Evolutionary conservation across 2,113 vertebrate genomes (phyloP), one percentile per base, ranked within the genome.

Genomic region (Prietella phreatophila): DNA sequence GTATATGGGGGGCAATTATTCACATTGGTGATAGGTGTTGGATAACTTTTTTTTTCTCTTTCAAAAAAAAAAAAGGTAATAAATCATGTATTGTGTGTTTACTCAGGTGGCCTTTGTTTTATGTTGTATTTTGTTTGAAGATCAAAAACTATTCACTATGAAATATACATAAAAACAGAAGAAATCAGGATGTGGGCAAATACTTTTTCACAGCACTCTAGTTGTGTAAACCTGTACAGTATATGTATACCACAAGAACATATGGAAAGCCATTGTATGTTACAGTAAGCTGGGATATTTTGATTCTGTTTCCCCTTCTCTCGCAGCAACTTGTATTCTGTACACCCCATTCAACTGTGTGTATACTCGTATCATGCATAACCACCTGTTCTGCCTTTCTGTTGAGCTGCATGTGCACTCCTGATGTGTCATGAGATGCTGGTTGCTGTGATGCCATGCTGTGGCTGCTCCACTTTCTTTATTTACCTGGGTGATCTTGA

Each of bases 401-500:
- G 22, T 22, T n/a, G 20, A 60, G n/a, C 55, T 36, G 15, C 39
- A 58, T 60, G 33, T 82, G 33, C 19, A 25, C 56, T 22, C 14
- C 20, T 82, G 55, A 9, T 81, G 79, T 19, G 17, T 81, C 53
- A 33, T 55, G n/a, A 80, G 50, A 55, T 81, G 53, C 50, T 56
- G 30, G 79, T 82, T 60, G 53, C 79, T 60, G 55, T 58, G 33
- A 82, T 81, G n/a, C 53, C 78, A 81, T 33, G 53, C 50, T 56
- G 22, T 58, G 15, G 15, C 17, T 81, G n/a, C 4, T n/a, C n/a
- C 3, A 33, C 30, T 4, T 1, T 58, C 78, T 81, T n/a, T 30
- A 20, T 76, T 73, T 47, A 39, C 19, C 9, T 76, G 42, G 27
- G 20, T 58, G 30, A 81, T 5, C 17, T 53, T 33, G 27, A 81